These are phyloP conservation scores for Augiades crinisus DNA, from an alignment of 2,888 invertebrate species.

Conservation along the genomic window DNA sequence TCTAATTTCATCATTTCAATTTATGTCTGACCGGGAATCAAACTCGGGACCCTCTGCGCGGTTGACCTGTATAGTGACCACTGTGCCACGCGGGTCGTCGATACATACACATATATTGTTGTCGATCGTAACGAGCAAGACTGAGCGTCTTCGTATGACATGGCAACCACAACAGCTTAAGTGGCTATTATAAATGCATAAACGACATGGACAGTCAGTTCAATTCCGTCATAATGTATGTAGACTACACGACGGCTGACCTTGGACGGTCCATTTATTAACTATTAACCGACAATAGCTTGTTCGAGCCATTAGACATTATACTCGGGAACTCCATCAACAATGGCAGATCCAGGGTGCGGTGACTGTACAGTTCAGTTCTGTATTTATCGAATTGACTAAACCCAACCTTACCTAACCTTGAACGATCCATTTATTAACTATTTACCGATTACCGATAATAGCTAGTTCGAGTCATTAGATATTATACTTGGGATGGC, in stretches of 20 bases:
- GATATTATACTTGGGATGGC: not conserved
- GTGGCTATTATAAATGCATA: not conserved
- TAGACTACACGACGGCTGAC: slow-evolving; percentile 1
- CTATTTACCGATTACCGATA: slow-evolving; percentile 2
- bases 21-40: no score
- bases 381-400: slow-evolving; percentile 6
- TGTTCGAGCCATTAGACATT: not conserved
- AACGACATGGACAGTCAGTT: not conserved
- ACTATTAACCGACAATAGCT: slow-evolving; percentile 1
- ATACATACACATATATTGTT: no score
- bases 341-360: slow-evolving; percentile 14
- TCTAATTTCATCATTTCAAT: no score
- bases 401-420: no score
- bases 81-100: no score
- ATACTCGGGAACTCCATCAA: not conserved
- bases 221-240: not conserved
- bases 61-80: no score
- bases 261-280: slow-evolving; percentile 11
- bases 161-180: not conserved
- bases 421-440: slow-evolving; percentile 6
- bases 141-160: no score
- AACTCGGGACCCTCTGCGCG: no score
- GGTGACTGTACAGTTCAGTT: not conserved
- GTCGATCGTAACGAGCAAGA: no score
- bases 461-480: not conserved